phyloP scores from a whole-genome alignment of 2,888 invertebrate species.

The Amorpha juglandis region DNA sequence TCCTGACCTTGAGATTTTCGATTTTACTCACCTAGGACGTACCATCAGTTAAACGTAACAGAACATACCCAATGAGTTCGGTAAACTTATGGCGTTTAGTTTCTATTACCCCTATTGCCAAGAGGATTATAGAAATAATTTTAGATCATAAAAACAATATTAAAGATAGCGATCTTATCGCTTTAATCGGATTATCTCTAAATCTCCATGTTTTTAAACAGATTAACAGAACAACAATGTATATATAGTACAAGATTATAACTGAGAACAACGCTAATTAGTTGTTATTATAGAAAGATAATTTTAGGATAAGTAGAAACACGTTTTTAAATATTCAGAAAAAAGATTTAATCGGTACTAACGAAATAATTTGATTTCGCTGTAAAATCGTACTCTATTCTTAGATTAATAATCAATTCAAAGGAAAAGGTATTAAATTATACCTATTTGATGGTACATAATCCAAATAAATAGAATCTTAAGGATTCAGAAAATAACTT shows the following conservation, averaged over 20 bases:
- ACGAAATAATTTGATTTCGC: too few species aligned
- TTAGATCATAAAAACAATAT: not conserved
- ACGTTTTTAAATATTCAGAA: not conserved
- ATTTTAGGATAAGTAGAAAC: not conserved
- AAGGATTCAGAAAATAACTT: too few species aligned
- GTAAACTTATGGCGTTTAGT: not conserved
- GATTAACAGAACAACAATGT: not conserved
- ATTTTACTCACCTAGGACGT: conserved; percentile 2
- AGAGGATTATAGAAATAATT: too few species aligned
- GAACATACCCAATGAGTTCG: not conserved
- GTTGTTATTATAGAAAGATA: too few species aligned
- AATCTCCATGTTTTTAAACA: not conserved
- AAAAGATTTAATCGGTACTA: not conserved
- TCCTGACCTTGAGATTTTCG: conserved; percentile 26
- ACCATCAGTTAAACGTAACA: not conserved
- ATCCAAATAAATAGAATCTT: too few species aligned
- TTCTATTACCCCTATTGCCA: too few species aligned
- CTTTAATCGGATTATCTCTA: not conserved
- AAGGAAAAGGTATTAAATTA: too few species aligned
- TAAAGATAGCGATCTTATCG: not conserved
- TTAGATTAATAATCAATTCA: too few species aligned
- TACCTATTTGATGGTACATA: too few species aligned
- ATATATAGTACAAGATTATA: not conserved
- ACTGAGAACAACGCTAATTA: too few species aligned
- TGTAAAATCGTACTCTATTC: too few species aligned